Conservation (phyloP, 2,113 vertebrate genomes). For the Chionodraco myersi region DNA sequence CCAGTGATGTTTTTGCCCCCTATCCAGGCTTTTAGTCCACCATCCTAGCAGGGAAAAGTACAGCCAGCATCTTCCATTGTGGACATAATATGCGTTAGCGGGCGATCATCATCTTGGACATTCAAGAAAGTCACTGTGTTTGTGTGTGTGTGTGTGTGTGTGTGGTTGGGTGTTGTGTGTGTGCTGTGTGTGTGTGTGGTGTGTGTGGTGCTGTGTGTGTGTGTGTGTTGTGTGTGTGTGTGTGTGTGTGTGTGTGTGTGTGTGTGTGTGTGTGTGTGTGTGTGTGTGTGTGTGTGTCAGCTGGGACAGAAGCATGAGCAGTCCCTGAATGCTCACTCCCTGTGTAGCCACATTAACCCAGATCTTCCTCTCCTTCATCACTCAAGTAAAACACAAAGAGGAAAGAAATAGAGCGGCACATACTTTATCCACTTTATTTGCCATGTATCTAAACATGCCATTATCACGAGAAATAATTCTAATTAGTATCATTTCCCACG, state of each 20-base stretch:
- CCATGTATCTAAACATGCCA: constrained; percentile 81
- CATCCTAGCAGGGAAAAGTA: constrained; percentile 79
- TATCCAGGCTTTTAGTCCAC: constrained; percentile 74
- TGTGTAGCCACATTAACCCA: constrained; percentile 81
- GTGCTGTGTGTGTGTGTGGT: constrained; percentile 4
- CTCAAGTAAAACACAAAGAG: constrained; percentile 77
- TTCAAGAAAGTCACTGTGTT: constrained; percentile 62
- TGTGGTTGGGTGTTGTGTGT: constrained; percentile 32
- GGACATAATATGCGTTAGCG: constrained; percentile 77
- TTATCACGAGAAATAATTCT: constrained; percentile 73
- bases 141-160: constrained; percentile 44
- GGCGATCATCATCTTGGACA: constrained; percentile 68
- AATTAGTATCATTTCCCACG: constrained; percentile 77
- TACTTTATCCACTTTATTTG: constrained; percentile 69
- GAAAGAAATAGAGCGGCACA: constrained; percentile 73
- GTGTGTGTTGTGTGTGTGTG: constrained; percentile 51
- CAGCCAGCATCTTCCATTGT: constrained; percentile 78
- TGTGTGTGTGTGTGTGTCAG: constrained; percentile 29
- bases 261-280: constrained; percentile 45
- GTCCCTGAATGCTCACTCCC: constrained; percentile 78
- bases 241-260: constrained; percentile 56
- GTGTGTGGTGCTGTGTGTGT: constrained; percentile 52
- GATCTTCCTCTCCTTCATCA: constrained; percentile 76
- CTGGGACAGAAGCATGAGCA: constrained; percentile 77
- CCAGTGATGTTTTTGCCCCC: constrained; percentile 75